Base-by-base conservation (phyloP, 1,140 invertebrate species). In the Caerostris extrusa region DNA sequence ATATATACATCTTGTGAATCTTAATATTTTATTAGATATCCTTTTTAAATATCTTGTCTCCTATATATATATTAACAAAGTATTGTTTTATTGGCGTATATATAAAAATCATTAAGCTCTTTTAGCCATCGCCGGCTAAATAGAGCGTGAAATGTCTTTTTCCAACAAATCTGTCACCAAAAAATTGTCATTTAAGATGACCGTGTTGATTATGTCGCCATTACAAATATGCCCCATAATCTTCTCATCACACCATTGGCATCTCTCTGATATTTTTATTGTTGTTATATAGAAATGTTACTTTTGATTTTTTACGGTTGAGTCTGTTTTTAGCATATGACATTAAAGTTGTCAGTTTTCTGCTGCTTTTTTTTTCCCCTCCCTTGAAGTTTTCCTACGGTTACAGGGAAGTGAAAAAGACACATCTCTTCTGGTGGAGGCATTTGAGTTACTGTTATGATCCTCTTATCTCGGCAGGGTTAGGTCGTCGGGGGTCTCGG, bases 381-480 rank as follows among this genome's bases (percentile, higher is more conserved):
- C 19, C 69, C 19, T 19, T 12, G 34, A 77, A 12, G 19, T 34
- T 12, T 77, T 53, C 19, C 69, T 53, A 8, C 69, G 34, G 34
- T 77, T n/a, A n/a, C n/a, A n/a, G n/a, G 7, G 50, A 53, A 4
- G 69, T 10, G 34, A n/a, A n/a, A 10, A 34, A 34, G 69, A 77
- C 50, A 34, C 69, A 77, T 77, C 50, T 77, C 69, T 77, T 50
- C 10, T 53, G 69, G 5, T 56, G 82, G 19, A n/a, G 57, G 82
- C 56, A 58, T 83, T 56, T 83, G 56, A 83, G 19, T 56, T 57
- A 83, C 82, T 14, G 82, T 83, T 83, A 56, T 56, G 82, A 7
- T 56, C 53, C 82, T 57, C 82, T 83, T 83, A 83, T 83, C 82
- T 57, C 82, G 19, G 82, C 56, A 14, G 82, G 82, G 57, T n/a